Conservation (phyloP, 2,888 invertebrate genomes). For the Zaprionus obscuricornis region DNA sequence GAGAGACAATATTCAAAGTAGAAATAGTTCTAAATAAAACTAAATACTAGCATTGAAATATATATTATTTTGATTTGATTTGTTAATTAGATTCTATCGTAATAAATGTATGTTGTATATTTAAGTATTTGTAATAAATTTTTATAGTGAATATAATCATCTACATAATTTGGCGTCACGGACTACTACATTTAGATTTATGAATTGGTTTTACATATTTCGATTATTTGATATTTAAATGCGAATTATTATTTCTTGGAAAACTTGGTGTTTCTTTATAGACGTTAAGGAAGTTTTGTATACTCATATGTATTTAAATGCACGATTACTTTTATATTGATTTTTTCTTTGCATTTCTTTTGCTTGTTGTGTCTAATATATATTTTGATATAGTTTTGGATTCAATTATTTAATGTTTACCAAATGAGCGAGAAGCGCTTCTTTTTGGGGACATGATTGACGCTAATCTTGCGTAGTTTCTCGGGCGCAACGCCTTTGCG, state of each 20-base stretch:
- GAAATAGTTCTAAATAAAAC: constrained; percentile 37
- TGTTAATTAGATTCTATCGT: constrained; percentile 22
- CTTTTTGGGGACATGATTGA: constrained; percentile 94
- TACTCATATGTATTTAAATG: neutral
- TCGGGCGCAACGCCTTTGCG: constrained; percentile 90
- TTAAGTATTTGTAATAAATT: constrained; percentile 14
- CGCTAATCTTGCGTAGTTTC: constrained; percentile 92
- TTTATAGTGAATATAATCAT: constrained; percentile 7
- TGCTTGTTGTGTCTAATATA: constrained; percentile 9
- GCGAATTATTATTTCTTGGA: constrained; percentile 48
- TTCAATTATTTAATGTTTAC: constrained; percentile 84
- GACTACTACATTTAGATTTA: constrained; percentile 36
- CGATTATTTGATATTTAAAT: constrained; percentile 36
- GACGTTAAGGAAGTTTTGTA: constrained; percentile 55
- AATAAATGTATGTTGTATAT: neutral
- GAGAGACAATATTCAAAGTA: constrained; percentile 22
- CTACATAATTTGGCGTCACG: constrained; percentile 34
- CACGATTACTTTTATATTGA: constrained; percentile 20
- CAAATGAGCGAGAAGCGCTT: constrained; percentile 93
- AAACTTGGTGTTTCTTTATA: constrained; percentile 36
- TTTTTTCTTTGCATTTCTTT: constrained; percentile 15
- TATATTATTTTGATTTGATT: constrained; percentile 41
- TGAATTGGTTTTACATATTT: constrained; percentile 26
- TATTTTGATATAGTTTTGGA: neutral
- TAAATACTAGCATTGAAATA: constrained; percentile 28